These are phyloP conservation scores for Pseudorasbora parva DNA, from an alignment of 2,113 vertebrate genomes.

Conservation along the genomic window DNA sequence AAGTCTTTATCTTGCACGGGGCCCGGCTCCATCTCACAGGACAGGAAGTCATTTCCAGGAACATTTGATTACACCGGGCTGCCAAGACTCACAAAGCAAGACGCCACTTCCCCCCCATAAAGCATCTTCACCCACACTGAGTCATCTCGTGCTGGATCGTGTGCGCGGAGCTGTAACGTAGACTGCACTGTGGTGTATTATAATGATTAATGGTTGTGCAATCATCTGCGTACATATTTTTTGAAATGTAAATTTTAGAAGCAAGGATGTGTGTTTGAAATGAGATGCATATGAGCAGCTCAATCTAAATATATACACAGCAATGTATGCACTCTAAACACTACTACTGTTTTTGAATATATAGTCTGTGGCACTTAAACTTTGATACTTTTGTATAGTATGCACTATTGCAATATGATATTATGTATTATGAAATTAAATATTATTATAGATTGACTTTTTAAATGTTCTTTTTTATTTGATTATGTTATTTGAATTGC, in stretches of 20 bases:
- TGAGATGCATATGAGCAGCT: slow-evolving; percentile 37
- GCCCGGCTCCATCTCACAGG: slow-evolving; percentile 45
- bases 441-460: neutral
- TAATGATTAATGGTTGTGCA: slow-evolving; percentile 55
- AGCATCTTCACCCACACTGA: slow-evolving; percentile 49
- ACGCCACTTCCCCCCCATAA: slow-evolving; percentile 51
- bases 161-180: slow-evolving; percentile 25
- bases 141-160: slow-evolving; percentile 43
- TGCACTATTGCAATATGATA: neutral
- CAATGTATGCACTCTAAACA: neutral
- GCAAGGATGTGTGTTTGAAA: slow-evolving; percentile 50
- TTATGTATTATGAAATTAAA: neutral
- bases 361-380: neutral
- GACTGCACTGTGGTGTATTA: slow-evolving; percentile 37
- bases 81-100: slow-evolving; percentile 59
- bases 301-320: slow-evolving; percentile 44
- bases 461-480: no score
- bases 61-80: slow-evolving; percentile 60
- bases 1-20: slow-evolving; percentile 55
- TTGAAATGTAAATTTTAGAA: slow-evolving; percentile 50
- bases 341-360: slow-evolving; percentile 15
- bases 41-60: slow-evolving; percentile 62
- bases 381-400: neutral
- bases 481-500: neutral
- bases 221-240: slow-evolving; percentile 42